Conservation (phyloP, 2,113 vertebrate genomes). For the Parotia lawesii region DNA sequence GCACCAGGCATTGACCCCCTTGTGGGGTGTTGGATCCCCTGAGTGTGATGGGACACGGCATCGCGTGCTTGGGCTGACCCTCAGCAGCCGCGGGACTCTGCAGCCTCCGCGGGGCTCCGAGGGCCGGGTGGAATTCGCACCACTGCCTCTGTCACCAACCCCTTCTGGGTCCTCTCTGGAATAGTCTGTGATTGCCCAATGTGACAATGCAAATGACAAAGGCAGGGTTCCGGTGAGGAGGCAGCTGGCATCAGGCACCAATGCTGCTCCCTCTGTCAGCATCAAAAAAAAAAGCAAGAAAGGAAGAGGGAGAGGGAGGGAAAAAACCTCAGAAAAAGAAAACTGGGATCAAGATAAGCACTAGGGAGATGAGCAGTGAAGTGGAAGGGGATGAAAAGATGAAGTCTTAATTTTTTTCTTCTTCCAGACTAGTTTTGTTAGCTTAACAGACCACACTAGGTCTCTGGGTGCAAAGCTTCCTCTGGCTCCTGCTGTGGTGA, state of each 20-base stretch:
- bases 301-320: background rate
- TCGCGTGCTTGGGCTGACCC: background rate
- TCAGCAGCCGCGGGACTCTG: accelerated
- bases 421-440: constrained; percentile 38
- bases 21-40: background rate
- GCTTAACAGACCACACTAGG: constrained; percentile 32
- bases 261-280: background rate
- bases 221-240: background rate
- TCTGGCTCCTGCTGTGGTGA: constrained; percentile 30
- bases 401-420: constrained; percentile 12
- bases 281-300: background rate
- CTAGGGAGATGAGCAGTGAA: constrained; percentile 15
- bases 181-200: background rate
- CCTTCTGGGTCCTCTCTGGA: background rate
- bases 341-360: constrained; percentile 21
- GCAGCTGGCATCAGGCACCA: background rate
- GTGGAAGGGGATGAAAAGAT: constrained; percentile 45
- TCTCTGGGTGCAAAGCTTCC: constrained; percentile 41
- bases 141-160: accelerated
- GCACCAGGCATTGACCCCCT: background rate
- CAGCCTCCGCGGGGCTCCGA: accelerated
- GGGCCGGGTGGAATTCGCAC: background rate
- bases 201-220: background rate
- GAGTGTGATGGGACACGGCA: accelerated
- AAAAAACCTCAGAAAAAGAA: background rate